These are phyloP conservation scores for Maniola jurtina DNA, from an alignment of 1,140 invertebrate genomes.

Conservation along the genomic window DNA sequence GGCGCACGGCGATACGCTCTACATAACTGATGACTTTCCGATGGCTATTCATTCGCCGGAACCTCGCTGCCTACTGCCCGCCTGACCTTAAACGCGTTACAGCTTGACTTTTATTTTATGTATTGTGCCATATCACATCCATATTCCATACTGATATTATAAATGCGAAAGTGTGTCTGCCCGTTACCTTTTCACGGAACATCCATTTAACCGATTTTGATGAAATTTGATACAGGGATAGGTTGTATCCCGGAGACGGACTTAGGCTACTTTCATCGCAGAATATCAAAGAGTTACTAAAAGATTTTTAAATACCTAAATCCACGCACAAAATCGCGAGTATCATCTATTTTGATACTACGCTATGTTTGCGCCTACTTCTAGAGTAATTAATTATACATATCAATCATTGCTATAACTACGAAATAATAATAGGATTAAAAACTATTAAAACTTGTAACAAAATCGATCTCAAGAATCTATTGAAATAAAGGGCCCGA, in stretches of 20 bases:
- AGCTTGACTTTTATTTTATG: not conserved
- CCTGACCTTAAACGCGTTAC: constrained; percentile 25
- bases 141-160: not conserved
- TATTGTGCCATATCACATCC: not conserved
- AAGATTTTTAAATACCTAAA: too few relatives aligned
- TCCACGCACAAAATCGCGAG: too few relatives aligned
- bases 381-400: too few relatives aligned
- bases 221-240: too few relatives aligned
- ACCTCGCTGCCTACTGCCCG: constrained; percentile 26
- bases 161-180: too few relatives aligned
- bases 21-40: constrained; percentile 76
- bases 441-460: constrained; percentile 5
- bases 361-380: too few relatives aligned
- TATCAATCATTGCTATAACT: not conserved
- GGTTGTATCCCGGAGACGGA: too few relatives aligned
- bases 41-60: constrained; percentile 68
- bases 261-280: too few relatives aligned
- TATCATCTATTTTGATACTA: too few relatives aligned
- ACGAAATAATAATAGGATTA: not conserved
- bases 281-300: too few relatives aligned
- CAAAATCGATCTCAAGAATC: constrained; percentile 2
- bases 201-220: too few relatives aligned
- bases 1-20: constrained; percentile 66
- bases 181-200: too few relatives aligned
- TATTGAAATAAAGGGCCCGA: constrained; percentile 8